phyloP scores from a whole-genome alignment of 2,113 vertebrate species.

The Deroptyus accipitrinus region DNA sequence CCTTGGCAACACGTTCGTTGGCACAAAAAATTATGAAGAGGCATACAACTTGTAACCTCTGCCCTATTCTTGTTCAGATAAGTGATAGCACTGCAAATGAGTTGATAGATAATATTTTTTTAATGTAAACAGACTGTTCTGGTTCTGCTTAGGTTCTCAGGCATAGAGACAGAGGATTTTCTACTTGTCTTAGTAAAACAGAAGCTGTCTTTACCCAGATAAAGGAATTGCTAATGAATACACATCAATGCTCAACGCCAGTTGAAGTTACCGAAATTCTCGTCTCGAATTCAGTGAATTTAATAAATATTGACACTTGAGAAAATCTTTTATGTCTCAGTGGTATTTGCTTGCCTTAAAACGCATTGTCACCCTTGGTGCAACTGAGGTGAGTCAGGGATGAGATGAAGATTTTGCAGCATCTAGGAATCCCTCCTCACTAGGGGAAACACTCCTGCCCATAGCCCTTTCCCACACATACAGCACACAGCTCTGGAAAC shows the following conservation, averaged over 20 bases:
- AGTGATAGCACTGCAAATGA: neutral
- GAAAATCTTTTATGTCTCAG: neutral
- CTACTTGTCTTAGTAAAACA: neutral
- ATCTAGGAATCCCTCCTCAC: neutral
- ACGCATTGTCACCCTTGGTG: neutral
- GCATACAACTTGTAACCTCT: neutral
- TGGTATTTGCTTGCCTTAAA: neutral
- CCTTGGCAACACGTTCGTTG: neutral
- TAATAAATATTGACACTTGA: neutral
- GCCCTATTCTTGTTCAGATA: neutral
- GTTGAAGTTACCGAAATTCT: neutral
- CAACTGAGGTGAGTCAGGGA: neutral
- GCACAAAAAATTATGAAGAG: neutral
- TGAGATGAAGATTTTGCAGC: neutral
- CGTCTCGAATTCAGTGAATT: neutral
- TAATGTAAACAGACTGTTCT: neutral
- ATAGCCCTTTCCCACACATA: neutral
- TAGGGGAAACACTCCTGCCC: accelerated
- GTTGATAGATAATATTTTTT: neutral
- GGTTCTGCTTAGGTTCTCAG: neutral
- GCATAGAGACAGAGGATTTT: neutral
- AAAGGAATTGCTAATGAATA: neutral
- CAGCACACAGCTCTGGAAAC: neutral
- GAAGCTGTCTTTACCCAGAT: neutral
- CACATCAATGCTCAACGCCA: neutral